phyloP scores from a whole-genome alignment of 2,113 vertebrate genomes.

The Mionectes macconnelli region DNA sequence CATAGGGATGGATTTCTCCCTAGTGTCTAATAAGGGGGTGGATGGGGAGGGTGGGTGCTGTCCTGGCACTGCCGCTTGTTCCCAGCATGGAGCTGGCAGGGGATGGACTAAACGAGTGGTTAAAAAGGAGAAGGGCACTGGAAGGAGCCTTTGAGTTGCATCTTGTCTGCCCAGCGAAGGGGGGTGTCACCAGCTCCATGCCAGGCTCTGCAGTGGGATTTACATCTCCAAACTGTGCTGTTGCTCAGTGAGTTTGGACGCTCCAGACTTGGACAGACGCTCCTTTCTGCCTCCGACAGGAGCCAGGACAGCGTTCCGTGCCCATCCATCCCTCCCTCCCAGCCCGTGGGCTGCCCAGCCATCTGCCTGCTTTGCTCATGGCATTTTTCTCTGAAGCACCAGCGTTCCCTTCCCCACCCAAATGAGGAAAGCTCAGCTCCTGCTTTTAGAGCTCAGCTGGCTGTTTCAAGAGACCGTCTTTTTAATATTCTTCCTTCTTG shows the following conservation, averaged over 20 bases:
- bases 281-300: neutral
- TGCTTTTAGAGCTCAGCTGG: constrained; percentile 39
- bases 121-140: neutral
- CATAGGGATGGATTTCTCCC: neutral
- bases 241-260: neutral
- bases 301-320: neutral
- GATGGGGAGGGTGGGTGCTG: neutral
- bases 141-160: neutral
- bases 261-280: neutral
- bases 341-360: constrained; percentile 9
- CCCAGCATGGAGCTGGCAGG: neutral
- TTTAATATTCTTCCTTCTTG: neutral
- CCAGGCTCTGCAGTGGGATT: neutral
- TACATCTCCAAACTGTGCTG: neutral
- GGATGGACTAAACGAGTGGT: neutral
- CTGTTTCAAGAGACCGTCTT: neutral
- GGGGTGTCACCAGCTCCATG: neutral
- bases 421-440: neutral
- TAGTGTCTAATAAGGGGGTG: accelerated
- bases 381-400: neutral
- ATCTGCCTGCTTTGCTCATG: neutral
- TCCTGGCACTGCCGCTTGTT: neutral
- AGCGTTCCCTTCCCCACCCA: neutral
- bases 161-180: neutral
- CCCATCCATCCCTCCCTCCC: neutral